A percentile compares a stretch with the other conserved stretches of the same genome.
Evolutionary conservation across 2,113 vertebrate species (phyloP).

Genomic region (Etheostoma spectabile): DNA sequence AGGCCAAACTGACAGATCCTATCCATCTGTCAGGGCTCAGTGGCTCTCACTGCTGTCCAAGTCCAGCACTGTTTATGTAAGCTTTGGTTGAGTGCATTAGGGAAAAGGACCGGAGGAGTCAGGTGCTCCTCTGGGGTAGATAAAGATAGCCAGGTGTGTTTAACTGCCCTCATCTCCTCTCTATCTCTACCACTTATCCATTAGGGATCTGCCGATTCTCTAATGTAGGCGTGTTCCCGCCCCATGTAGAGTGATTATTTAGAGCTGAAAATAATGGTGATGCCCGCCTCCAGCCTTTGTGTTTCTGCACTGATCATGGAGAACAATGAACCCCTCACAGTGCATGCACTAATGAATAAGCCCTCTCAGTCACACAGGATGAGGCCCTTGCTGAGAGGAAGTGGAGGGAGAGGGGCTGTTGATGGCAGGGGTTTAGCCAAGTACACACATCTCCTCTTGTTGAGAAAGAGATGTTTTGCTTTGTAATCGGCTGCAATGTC

Average conservation of each 20-base stretch:
- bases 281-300: conserved; percentile 77
- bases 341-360: conserved; percentile 78
- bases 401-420: conserved; percentile 57
- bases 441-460: conserved; percentile 56
- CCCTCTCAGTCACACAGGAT: conserved; percentile 78
- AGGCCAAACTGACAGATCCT: conserved; percentile 45
- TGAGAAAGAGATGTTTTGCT: conserved; percentile 63
- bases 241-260: conserved; percentile 74
- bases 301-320: conserved; percentile 66
- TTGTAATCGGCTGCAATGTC: conserved; percentile 43
- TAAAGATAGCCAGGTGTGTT: conserved; percentile 78
- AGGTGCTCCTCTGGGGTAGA: conserved; percentile 57
- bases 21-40: conserved; percentile 58
- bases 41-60: conserved; percentile 30
- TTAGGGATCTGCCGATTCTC: conserved; percentile 66
- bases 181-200: conserved; percentile 49
- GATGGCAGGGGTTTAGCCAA: conserved; percentile 55
- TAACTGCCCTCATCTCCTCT: conserved; percentile 66
- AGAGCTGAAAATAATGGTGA: conserved; percentile 78
- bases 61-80: conserved; percentile 54
- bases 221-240: conserved; percentile 69
- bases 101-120: conserved; percentile 32
- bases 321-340: conserved; percentile 79
- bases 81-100: conserved; percentile 23
- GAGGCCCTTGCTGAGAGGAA: conserved; percentile 77